Evolutionary conservation across 2,113 vertebrate genomes (phyloP), one percentile per base, ranked within the genome.

Genomic region (Xyliphius kryptos): DNA sequence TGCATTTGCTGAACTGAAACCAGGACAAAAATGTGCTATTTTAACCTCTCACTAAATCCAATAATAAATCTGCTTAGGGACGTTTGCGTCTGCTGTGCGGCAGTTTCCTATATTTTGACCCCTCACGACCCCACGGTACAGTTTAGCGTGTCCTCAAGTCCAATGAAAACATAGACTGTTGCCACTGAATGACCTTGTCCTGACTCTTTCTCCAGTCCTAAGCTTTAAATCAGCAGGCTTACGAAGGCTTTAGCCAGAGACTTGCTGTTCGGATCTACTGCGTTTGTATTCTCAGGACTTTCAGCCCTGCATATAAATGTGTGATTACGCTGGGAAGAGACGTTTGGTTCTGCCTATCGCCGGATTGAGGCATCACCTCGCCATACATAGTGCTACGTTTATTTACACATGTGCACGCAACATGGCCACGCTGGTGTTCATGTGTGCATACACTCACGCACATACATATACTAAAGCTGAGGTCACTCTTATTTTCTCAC

Each of bases 31-130:
- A 13, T 8, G 55, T 49, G 36, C 60, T 70, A 64, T 74, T 67
- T 70, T 70, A 70, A 64, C 49, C 47, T 9, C 63, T 56, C 6
- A 36, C 43, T 49, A 62, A 69, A 66, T 69, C 56, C 50, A 13
- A 57, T 48, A 66, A 48, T 66, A 44, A 65, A 48, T 56, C 37
- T 32, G 69, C 61, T 71, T 46, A 61, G 14, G 16, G 26, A 32
- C 26, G 40, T 21, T 56, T 38, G 43, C 2, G 17, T 46, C 61
- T 56, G 52, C 38, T 62, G 2, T 40, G 19, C 13, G 48, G 20
- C 52, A n/a, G n/a, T 47, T 70, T 59, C 17, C 49, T 64, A 54
- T 47, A 58, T 47, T 44, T 52, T 57, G 19, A 57, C 51, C 48
- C 41, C 48, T 32, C 20, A n/a, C 50, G 7, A 49, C 20, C 43